A percentile compares a stretch with the other conserved stretches of the same genome.
Evolutionary conservation across 2,113 vertebrate species (phyloP).

Genomic region (Miniopterus natalensis): DNA sequence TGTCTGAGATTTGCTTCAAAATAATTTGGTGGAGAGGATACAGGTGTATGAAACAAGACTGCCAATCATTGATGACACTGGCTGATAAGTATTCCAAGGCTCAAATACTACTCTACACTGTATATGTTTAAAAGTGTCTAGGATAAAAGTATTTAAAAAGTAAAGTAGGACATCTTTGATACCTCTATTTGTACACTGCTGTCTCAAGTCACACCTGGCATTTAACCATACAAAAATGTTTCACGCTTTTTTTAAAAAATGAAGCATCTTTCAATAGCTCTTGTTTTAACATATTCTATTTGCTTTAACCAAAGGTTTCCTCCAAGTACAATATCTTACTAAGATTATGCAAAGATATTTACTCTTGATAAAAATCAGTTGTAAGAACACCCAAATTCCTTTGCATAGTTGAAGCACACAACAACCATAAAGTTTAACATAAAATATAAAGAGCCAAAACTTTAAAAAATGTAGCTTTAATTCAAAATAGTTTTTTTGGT

Average conservation of each 20-base stretch:
- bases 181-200: neutral
- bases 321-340: slow-evolving; percentile 33
- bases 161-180: neutral
- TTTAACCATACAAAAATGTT: slow-evolving; percentile 45
- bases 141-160: slow-evolving; percentile 24
- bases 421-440: slow-evolving; percentile 31
- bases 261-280: slow-evolving; percentile 1
- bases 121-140: slow-evolving; percentile 35
- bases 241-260: neutral
- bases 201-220: neutral
- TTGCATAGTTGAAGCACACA: neutral
- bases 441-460: slow-evolving; percentile 29
- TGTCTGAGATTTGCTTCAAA: slow-evolving; percentile 2
- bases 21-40: neutral
- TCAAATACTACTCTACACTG: neutral
- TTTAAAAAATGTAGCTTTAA: slow-evolving; percentile 41
- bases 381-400: slow-evolving; percentile 48
- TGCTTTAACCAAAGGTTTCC: slow-evolving; percentile 54
- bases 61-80: neutral
- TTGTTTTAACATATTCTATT: slow-evolving; percentile 36
- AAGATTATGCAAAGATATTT: slow-evolving; percentile 30
- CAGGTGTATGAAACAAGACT: neutral
- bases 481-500: slow-evolving; percentile 33
- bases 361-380: slow-evolving; percentile 47
- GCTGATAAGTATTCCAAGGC: neutral